Evolutionary conservation across 1,140 invertebrate species (phyloP).

Genomic region (Berghia stephanieae): DNA sequence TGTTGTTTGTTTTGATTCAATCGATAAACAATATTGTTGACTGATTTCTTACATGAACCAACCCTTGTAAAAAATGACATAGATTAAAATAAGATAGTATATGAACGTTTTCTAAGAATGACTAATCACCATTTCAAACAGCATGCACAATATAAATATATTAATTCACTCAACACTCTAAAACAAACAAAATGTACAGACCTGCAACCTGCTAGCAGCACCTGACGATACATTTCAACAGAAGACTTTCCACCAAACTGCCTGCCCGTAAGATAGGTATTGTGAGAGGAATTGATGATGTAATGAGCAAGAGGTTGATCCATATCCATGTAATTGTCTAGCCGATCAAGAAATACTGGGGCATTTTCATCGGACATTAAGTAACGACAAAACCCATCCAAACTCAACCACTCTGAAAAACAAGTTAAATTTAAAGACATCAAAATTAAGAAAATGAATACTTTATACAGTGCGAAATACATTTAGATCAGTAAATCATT

Average conservation of each 20-base stretch:
- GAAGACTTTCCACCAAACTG: constrained; percentile 95
- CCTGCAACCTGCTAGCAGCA: constrained; percentile 93
- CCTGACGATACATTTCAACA: constrained; percentile 97
- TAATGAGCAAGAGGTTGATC: constrained; percentile 97
- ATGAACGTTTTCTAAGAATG: too few relatives aligned
- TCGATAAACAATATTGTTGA: too few relatives aligned
- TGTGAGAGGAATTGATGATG: constrained; percentile 99
- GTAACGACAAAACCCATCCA: constrained; percentile 96
- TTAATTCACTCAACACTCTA: too few relatives aligned
- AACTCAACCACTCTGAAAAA: constrained; percentile 78
- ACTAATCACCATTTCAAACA: too few relatives aligned
- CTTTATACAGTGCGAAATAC: not conserved
- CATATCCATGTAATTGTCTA: constrained; percentile 98
- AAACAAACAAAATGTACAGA: constrained; percentile 57
- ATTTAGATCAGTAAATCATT: too few relatives aligned
- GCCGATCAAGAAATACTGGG: constrained; percentile 94
- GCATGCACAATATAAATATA: too few relatives aligned
- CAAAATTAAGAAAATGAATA: not conserved
- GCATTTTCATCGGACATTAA: constrained; percentile 99
- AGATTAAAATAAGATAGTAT: too few relatives aligned
- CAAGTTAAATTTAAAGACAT: not conserved
- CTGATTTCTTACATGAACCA: too few relatives aligned
- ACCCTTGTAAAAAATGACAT: too few relatives aligned
- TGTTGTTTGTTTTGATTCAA: too few relatives aligned
- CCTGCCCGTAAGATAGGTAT: constrained; percentile 96